Conservation (phyloP, 2,797 vertebrate genomes). For the Poeciliopsis paucimaculata region DNA sequence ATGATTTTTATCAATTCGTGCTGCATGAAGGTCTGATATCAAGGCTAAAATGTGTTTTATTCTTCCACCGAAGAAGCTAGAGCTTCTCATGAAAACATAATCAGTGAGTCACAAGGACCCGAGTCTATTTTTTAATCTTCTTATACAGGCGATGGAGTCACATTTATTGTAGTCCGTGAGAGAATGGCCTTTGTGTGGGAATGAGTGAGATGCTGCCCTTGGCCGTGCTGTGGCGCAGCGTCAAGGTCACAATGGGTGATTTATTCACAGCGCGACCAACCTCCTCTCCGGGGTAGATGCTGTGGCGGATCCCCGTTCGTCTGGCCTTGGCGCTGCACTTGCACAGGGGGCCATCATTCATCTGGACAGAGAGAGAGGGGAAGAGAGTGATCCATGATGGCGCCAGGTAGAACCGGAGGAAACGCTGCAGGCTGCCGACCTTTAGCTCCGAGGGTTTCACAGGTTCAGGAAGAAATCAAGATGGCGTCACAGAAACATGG, state of each 20-base stretch:
- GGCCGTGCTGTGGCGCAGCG: constrained; percentile 43
- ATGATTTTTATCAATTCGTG: background rate
- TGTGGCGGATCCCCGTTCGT: constrained; percentile 95
- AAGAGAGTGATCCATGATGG: too few relatives aligned
- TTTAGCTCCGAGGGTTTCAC: constrained; percentile 20
- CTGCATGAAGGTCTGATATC: background rate
- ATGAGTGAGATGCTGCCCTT: constrained; percentile 48
- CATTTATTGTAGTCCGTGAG: constrained; percentile 24
- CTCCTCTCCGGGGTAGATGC: constrained; percentile 98
- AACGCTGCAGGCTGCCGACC: constrained; percentile 19
- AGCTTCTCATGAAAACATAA: constrained; percentile 24
- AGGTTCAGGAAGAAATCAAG: constrained; percentile 3
- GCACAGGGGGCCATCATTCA: constrained; percentile 98
- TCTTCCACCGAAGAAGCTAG: constrained; percentile 2
- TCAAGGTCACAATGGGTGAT: constrained; percentile 69
- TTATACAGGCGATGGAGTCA: constrained; percentile 30
- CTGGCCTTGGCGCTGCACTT: constrained; percentile 98
- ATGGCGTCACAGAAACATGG: background rate
- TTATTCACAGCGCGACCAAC: constrained; percentile 75
- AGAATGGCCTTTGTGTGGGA: constrained; percentile 11
- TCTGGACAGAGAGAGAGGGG: constrained; percentile 80
- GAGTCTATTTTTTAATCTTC: constrained; percentile 14
- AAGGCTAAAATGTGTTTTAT: background rate
- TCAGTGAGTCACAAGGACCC: constrained; percentile 8
- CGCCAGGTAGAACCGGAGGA: too few relatives aligned